Base-by-base conservation (phyloP, 1,140 invertebrate genomes). In the Cherax destructor region DNA sequence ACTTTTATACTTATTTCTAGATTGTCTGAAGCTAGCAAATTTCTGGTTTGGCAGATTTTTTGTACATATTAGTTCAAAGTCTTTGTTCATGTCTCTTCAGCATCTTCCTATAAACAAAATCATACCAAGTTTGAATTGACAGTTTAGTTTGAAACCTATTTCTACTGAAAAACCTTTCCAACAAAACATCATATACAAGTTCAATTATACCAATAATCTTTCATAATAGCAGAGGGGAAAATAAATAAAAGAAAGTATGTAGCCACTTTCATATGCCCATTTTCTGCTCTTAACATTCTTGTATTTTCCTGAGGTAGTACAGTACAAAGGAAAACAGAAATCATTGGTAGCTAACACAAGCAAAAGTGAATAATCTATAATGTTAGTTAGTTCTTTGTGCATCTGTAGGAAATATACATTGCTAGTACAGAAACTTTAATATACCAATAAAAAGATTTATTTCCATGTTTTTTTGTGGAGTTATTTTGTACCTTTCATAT, bases 211-310 rank as follows among this genome's bases (percentile, higher is more conserved):
- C n/a, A n/a, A n/a, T n/a, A n/a, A n/a, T n/a, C n/a, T n/a, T n/a
- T n/a, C n/a, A n/a, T n/a, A n/a, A n/a, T n/a, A n/a, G n/a, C n/a
- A n/a, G n/a, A 56, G 69, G 41, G 69, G 49, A 85, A 85, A 74
- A 72, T 72, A 85, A 85, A 85, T 85, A 30, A 83, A 79, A 74
- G 50, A 50, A 21, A 49, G 49, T 85, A 47, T 65, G 69, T 85
- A 72, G 83, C 83, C 61, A 85, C 47, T 74, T 85, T 85, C 83
- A 85, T 85, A 65, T 85, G 83, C 83, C 83, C 65, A 85, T 85
- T 85, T 85, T 85, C 69, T 85, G 65, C 69, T 85, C 61, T 72
- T 85, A 72, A 85, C 24, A 83, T 50, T 72, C 47, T 50, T 84
- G 69, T 72, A 21, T 72, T 85, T 85, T 85, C 83, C 83, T 85